Evolutionary conservation across 1,140 invertebrate genomes (phyloP).

Genomic region (Goniozus legneri): DNA sequence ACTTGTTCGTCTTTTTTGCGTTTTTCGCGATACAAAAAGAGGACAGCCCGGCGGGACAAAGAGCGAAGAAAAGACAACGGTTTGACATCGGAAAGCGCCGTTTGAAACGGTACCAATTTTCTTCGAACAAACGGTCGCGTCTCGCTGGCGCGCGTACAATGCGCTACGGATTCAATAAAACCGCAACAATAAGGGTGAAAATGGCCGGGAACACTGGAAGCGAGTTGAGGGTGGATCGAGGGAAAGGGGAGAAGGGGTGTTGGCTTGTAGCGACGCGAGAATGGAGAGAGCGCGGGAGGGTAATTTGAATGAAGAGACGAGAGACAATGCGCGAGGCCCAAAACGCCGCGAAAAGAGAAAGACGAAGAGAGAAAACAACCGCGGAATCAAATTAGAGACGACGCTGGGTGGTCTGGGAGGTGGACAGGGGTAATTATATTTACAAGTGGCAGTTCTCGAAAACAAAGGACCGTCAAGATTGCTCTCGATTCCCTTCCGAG

Average conservation of each 20-base stretch:
- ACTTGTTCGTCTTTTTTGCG: too few species aligned
- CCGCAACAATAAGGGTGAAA: constrained; percentile 51
- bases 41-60: not conserved
- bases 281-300: constrained; percentile 41
- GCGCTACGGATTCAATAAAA: constrained; percentile 51
- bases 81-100: constrained; percentile 5
- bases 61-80: not conserved
- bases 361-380: constrained; percentile 49
- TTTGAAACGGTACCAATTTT: constrained; percentile 43
- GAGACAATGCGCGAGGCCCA: constrained; percentile 48
- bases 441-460: constrained; percentile 52
- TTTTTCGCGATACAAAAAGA: not conserved
- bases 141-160: constrained; percentile 44
- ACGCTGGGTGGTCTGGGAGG: constrained; percentile 6
- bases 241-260: constrained; percentile 12
- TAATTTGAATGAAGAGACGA: constrained; percentile 56
- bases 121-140: constrained; percentile 42
- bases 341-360: constrained; percentile 15
- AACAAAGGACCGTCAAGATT: constrained; percentile 51
- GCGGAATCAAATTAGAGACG: constrained; percentile 52
- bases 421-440: constrained; percentile 48
- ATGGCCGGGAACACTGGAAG: constrained; percentile 17
- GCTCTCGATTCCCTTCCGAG: constrained; percentile 50
- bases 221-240: constrained; percentile 9
- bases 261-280: constrained; percentile 35